These are phyloP conservation scores for Acleris sparsana DNA, from an alignment of 2,888 invertebrate genomes.

Conservation along the genomic window DNA sequence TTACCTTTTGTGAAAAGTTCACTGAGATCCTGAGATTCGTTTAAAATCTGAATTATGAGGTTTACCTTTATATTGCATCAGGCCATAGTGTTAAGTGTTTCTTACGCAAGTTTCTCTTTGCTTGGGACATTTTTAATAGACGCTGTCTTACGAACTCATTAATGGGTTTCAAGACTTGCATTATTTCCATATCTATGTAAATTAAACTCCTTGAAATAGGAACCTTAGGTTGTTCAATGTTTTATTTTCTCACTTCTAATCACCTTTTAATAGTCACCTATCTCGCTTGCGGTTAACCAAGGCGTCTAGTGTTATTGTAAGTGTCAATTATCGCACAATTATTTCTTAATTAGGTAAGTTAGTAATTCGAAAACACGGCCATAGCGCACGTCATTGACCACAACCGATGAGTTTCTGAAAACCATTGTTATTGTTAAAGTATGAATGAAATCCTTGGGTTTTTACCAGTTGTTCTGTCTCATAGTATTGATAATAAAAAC, in stretches of 20 bases:
- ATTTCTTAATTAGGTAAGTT: conserved; percentile 1
- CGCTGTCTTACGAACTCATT: background rate
- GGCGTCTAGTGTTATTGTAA: conserved; percentile 12
- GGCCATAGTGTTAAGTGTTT: conserved; percentile 17
- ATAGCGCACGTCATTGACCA: conserved; percentile 49
- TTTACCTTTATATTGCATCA: conserved; percentile 31
- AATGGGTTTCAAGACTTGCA: background rate
- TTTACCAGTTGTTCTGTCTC: conserved; percentile 44
- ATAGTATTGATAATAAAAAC: conserved; percentile 38
- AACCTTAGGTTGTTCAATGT: background rate
- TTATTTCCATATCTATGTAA: background rate
- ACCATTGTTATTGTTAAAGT: conserved; percentile 52
- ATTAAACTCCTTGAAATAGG: background rate
- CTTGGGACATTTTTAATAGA: conserved; percentile 25
- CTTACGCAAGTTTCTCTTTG: conserved; percentile 22
- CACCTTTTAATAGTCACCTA: conserved; percentile 12
- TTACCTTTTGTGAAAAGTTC: conserved; percentile 32
- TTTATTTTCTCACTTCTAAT: conserved; percentile 9
- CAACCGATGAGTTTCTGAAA: conserved; percentile 63
- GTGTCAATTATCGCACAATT: conserved; percentile 10
- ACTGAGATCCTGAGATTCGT: background rate
- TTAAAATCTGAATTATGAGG: conserved; percentile 12
- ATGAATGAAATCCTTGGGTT: conserved; percentile 74
- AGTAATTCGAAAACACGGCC: conserved; percentile 18
- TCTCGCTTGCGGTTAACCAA: conserved; percentile 14